Base-by-base conservation (phyloP, 1,140 invertebrate species). In the Drosophila cardini region DNA sequence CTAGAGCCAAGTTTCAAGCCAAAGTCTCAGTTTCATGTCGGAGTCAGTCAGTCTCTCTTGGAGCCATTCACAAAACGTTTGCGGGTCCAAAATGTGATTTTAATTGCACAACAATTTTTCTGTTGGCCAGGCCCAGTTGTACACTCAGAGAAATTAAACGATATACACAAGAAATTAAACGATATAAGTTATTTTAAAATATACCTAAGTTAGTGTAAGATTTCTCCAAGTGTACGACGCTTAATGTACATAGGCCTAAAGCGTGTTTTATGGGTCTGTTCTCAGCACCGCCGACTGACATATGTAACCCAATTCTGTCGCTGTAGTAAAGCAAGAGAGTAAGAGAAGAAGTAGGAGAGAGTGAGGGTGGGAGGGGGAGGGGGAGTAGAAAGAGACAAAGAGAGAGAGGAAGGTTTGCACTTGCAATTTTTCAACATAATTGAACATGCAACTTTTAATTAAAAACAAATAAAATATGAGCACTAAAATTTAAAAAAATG, bases 271-370 rank as follows among this genome's bases (percentile, higher is more conserved):
- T 71, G 55, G 38, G 42, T 43, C 55, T 64, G 40, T 70, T 62
- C 71, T 68, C 43, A 40, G 15, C 13, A 53, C 62, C 34, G 52
- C 53, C 32, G 38, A 38, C 43, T 80, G 80, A 85, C 82, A 83
- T 68, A 83, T 71, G 79, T 80, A 87, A 87, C 84, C 84, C 79
- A 80, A 89, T 87, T 87, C 84, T 87, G 84, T 87, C 84, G 81
- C 80, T 40, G 42, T 7, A 43, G 13, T 9, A 53, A 36, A 16
- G 6, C 34, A 6, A 16, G 42, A 45, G 38, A 26, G 16, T 38
- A 30, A 63, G 15, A 26, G 48, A 48, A 16, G 16, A 3, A 57
- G 9, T n/a, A 34, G 46, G 60, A 21, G 10, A 34, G 11, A 7
- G 42, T 36, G 36, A 26, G n/a, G 16, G 48, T 40, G 18, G 16